Base-by-base conservation (phyloP, 1,140 invertebrate genomes). In the Diachasma alloeum region DNA sequence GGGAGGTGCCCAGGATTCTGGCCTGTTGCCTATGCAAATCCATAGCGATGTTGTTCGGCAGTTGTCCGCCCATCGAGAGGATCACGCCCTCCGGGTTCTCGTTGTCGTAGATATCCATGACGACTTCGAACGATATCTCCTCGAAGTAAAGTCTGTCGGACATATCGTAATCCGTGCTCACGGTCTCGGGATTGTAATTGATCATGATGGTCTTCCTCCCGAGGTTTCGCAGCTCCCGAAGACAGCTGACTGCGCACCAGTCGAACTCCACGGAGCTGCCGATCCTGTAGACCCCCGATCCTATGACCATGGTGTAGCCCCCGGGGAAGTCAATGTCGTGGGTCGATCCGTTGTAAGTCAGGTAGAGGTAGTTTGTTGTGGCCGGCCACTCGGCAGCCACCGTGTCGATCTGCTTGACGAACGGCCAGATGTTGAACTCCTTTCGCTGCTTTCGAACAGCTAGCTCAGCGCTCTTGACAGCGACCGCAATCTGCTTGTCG, bases 251-350 rank as follows among this genome's bases (percentile, higher is more conserved):
- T 48, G 98, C 98, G 88, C 98, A 99, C 96, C 98, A 99, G 90
- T 99, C 99, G 90, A 99, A 99, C 90, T 99, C 99, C 0, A 99
- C 99, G 0, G 97, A 99, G 83, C 97, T 98, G 4, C 99, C 99
- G 80, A 99, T 99, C 74, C 99, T 92, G 86, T 99, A 99, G 0
- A 99, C 99, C 1, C 99, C 99, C 17, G 98, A 99, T 15, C 99
- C 96, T 69, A 97, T 92, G 0, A 97, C 96, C 92, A 97, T 96
- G 2, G 93, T 94, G 81, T 94, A 93, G 19, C 93, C 93, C 6
- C 94, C 94, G 15, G 93, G 92, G 84, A 98, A 98, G 6, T 92
- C 88, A 9, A 99, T 88, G 86, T 99, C 99, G 88, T 99, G 95
- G 22, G 93, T 91, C 0, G 85, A 90, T 0, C 94, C 98, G 88